Conservation (phyloP, 2,113 vertebrate species). For the Melanerpes formicivorus region DNA sequence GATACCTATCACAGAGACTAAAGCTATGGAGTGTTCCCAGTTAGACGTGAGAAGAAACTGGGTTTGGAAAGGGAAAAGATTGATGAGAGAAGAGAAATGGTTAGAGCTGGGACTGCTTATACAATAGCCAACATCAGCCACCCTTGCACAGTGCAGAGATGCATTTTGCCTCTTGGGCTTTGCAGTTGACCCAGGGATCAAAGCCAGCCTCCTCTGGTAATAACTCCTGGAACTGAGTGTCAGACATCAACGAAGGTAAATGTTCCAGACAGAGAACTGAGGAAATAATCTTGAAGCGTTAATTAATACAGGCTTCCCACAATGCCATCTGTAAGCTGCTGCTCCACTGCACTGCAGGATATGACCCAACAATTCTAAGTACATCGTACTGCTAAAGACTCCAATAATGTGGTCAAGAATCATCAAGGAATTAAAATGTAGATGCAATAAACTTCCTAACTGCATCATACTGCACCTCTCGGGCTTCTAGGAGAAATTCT, state of each 20-base stretch:
- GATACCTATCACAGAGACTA: neutral
- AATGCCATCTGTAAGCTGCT: neutral
- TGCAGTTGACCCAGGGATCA: neutral
- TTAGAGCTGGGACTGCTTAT: neutral
- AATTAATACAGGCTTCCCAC: neutral
- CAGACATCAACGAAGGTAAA: neutral
- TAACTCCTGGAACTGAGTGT: neutral
- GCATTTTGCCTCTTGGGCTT: neutral
- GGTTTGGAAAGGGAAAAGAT: neutral
- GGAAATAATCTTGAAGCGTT: neutral
- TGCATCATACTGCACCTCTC: neutral
- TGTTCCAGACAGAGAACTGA: constrained; percentile 3
- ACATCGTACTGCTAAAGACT: neutral
- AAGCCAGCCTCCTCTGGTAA: constrained; percentile 2
- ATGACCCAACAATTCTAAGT: neutral
- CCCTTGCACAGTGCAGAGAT: neutral
- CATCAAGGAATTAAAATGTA: neutral
- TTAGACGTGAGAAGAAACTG: neutral
- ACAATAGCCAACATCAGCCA: neutral
- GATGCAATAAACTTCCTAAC: neutral
- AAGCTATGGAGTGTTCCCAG: neutral
- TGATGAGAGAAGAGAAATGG: neutral
- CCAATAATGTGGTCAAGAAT: constrained; percentile 14
- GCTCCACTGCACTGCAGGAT: neutral
- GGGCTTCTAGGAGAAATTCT: neutral